These are phyloP conservation scores for Enteromius viviparus DNA, from an alignment of 2,797 vertebrate genomes.

Conservation along the genomic window DNA sequence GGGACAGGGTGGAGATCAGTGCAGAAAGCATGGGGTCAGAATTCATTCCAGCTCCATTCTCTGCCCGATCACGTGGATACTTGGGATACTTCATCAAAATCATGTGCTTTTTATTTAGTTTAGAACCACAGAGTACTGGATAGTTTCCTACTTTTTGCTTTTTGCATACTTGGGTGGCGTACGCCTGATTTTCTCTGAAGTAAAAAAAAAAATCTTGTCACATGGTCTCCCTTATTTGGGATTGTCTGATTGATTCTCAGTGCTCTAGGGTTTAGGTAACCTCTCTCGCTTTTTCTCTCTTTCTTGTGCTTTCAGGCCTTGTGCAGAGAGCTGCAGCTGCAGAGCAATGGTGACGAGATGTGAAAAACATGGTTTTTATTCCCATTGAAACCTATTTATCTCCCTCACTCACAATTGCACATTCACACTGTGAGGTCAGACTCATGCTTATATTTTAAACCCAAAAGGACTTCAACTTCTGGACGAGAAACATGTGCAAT, in stretches of 20 bases:
- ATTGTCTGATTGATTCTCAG: neutral
- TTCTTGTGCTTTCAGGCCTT: conserved; percentile 23
- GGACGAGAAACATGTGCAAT: neutral
- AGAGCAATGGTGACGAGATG: neutral
- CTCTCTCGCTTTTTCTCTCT: neutral
- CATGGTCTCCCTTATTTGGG: neutral
- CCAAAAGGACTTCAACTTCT: conserved; percentile 6
- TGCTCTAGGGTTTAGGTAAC: conserved; percentile 9
- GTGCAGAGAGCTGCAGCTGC: conserved; percentile 14
- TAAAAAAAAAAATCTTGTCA: neutral
- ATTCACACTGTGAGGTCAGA: conserved; percentile 1
- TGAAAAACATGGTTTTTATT: neutral
- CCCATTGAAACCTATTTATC: neutral
- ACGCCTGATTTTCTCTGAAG: conserved; percentile 3
- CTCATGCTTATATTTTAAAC: neutral
- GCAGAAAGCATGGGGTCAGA: conserved; percentile 14
- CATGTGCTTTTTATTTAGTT: conserved; percentile 50
- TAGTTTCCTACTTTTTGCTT: neutral
- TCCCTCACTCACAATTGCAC: neutral
- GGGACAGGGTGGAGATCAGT: conserved; percentile 22
- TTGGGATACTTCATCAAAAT: conserved; percentile 29
- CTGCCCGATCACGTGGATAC: conserved; percentile 28
- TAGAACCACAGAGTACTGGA: conserved; percentile 18
- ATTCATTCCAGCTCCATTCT: conserved; percentile 13
- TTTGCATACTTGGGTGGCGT: neutral